Percentiles rank a stretch among this genome's conserved stretches.
These are phyloP conservation scores for Circaetus gallicus DNA, from an alignment of 2,113 vertebrate genomes.

Conservation along the genomic window DNA sequence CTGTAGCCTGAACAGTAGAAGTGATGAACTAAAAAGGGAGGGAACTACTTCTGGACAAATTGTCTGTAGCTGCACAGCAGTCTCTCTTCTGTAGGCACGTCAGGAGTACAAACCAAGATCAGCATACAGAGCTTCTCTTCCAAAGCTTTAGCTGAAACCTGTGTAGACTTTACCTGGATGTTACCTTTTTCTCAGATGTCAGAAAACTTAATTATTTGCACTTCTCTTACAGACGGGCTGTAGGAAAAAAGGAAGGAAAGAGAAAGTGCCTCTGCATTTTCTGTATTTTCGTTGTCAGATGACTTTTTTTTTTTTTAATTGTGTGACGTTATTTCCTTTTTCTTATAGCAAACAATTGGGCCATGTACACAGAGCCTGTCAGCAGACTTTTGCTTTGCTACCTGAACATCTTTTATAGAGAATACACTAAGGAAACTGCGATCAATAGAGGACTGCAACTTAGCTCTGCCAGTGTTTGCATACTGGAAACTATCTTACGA, in stretches of 20 bases:
- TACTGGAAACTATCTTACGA: neutral
- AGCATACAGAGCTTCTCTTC: neutral
- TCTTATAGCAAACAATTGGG: neutral
- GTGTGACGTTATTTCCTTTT: neutral
- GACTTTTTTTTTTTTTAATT: neutral
- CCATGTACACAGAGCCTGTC: neutral
- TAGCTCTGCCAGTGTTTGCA: neutral
- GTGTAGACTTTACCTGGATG: neutral
- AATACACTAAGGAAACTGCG: neutral
- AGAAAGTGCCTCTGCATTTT: constrained; percentile 49
- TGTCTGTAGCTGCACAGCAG: neutral
- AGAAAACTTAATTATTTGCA: constrained; percentile 39
- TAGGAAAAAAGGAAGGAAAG: constrained; percentile 32
- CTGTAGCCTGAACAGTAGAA: constrained; percentile 62
- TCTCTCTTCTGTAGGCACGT: neutral
- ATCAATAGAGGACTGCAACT: neutral
- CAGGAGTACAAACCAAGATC: neutral
- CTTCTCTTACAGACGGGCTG: constrained; percentile 37
- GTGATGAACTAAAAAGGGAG: constrained; percentile 34
- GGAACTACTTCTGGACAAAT: constrained; percentile 5
- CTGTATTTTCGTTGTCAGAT: neutral
- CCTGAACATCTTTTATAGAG: neutral
- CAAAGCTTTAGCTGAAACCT: constrained; percentile 32
- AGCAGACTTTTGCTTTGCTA: constrained; percentile 24
- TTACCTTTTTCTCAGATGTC: neutral